Conservation (phyloP, 1,140 invertebrate species). For the Drosophila punjabiensis region DNA sequence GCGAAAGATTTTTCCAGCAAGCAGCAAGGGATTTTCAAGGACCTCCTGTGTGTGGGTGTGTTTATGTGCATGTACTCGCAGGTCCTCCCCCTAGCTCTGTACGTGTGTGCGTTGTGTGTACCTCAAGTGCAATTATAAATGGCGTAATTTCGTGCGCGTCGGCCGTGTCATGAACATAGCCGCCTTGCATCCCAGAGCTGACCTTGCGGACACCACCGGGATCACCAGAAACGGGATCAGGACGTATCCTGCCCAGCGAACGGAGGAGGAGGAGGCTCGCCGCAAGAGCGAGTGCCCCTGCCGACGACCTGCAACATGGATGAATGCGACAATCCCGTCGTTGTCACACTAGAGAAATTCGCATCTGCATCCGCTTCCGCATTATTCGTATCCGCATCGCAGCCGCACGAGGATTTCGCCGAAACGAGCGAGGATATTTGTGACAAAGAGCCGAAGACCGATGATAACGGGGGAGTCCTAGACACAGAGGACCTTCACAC, state of each 20-base stretch:
- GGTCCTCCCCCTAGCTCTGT: conserved; percentile 10
- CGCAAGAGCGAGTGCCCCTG: conserved; percentile 62
- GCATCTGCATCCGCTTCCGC: conserved; percentile 9
- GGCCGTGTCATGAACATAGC: conserved; percentile 70
- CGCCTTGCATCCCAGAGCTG: conserved; percentile 27
- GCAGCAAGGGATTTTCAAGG: conserved; percentile 66
- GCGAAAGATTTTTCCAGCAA: conserved; percentile 39
- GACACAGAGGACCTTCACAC: conserved; percentile 23
- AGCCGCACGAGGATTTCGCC: conserved; percentile 56
- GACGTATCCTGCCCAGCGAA: conserved; percentile 34
- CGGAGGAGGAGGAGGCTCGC: conserved; percentile 54
- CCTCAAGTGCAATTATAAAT: conserved; percentile 80
- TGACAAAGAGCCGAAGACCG: conserved; percentile 35
- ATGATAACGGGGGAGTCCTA: conserved; percentile 37
- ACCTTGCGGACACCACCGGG: conserved; percentile 12
- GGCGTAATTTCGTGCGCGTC: conserved; percentile 69
- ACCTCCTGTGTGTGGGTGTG: conserved; percentile 38
- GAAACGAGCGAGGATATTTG: conserved; percentile 39
- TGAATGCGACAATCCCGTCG: conserved; percentile 85
- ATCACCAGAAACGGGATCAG: conserved; percentile 32
- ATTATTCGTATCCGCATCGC: conserved; percentile 24
- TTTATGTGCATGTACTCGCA: conserved; percentile 37
- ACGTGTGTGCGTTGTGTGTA: conserved; percentile 34
- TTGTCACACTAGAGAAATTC: conserved; percentile 70
- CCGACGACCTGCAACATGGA: conserved; percentile 82